These are phyloP conservation scores for Aphelenchoides besseyi DNA, from an alignment of 1,140 invertebrate genomes.

Conservation along the genomic window DNA sequence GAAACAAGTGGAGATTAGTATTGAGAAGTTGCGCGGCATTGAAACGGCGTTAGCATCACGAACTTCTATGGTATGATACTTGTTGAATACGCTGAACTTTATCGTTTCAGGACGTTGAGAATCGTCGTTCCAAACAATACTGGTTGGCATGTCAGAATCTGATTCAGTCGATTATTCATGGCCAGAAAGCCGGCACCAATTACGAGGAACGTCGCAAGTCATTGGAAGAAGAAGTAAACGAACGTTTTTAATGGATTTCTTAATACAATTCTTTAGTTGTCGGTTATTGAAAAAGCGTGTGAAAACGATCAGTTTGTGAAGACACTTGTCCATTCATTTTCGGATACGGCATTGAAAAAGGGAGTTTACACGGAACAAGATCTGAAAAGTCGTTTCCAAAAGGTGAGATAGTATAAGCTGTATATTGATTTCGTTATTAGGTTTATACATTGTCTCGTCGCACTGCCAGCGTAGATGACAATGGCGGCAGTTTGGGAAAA, in stretches of 20 bases:
- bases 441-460: slow-evolving; percentile 66
- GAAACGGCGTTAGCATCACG: slow-evolving; percentile 80
- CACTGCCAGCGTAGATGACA: slow-evolving; percentile 78
- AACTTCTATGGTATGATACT: slow-evolving; percentile 39
- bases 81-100: slow-evolving; percentile 29
- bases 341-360: slow-evolving; percentile 72
- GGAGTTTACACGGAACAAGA: slow-evolving; percentile 82
- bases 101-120: slow-evolving; percentile 71
- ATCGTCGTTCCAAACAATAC: slow-evolving; percentile 78
- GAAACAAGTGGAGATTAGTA: slow-evolving; percentile 74
- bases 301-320: slow-evolving; percentile 69
- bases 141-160: slow-evolving; percentile 87
- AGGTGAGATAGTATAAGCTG: slow-evolving; percentile 65
- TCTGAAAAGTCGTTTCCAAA: slow-evolving; percentile 77
- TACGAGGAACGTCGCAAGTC: slow-evolving; percentile 69
- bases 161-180: slow-evolving; percentile 72
- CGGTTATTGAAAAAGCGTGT: slow-evolving; percentile 57
- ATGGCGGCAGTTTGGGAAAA: slow-evolving; percentile 72
- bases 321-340: slow-evolving; percentile 74
- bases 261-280: slow-evolving; percentile 30
- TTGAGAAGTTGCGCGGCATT: slow-evolving; percentile 80
- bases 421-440: slow-evolving; percentile 51
- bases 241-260: slow-evolving; percentile 1
- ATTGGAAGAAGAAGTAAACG: slow-evolving; percentile 71
- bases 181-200: slow-evolving; percentile 65